These are phyloP conservation scores for Xylota sylvarum DNA, from an alignment of 2,888 invertebrate species.

Conservation along the genomic window DNA sequence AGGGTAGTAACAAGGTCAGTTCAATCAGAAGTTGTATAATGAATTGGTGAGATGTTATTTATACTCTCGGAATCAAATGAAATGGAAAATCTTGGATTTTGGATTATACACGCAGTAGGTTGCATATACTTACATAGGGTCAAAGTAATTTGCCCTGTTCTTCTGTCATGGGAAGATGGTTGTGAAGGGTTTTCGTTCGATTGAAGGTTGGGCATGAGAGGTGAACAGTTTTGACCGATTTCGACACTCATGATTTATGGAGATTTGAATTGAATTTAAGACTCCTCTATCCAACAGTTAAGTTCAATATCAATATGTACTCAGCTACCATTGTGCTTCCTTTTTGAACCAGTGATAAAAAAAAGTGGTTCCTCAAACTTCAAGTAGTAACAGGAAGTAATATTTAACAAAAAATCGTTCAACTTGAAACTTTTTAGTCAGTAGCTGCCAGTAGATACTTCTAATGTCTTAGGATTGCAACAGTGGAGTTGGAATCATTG, in stretches of 20 bases:
- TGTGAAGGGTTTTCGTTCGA: slow-evolving; percentile 2
- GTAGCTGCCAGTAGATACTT: no score
- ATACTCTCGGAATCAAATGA: slow-evolving; percentile 15
- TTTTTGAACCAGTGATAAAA: no score
- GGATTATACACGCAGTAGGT: slow-evolving; percentile 31
- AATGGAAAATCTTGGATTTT: slow-evolving; percentile 42
- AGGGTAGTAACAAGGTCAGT: slow-evolving; percentile 56
- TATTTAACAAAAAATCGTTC: no score
- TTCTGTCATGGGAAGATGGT: slow-evolving; percentile 6
- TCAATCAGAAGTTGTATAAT: slow-evolving; percentile 47
- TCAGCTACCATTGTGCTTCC: not conserved
- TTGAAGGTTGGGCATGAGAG: slow-evolving; percentile 11
- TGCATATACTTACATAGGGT: slow-evolving; percentile 28
- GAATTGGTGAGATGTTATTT: slow-evolving; percentile 38
- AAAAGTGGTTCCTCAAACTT: not conserved
- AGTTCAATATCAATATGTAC: no score
- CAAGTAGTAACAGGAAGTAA: no score
- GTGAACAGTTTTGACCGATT: not conserved
- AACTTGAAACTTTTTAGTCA: no score
- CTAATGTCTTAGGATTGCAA: no score
- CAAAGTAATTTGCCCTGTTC: slow-evolving; percentile 32
- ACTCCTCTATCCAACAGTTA: not conserved
- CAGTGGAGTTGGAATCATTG: no score
- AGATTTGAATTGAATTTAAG: slow-evolving; percentile 6
- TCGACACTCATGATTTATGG: slow-evolving; percentile 33